phyloP scores from a whole-genome alignment of 2,113 vertebrate genomes.

The Myiopsitta monachus region DNA sequence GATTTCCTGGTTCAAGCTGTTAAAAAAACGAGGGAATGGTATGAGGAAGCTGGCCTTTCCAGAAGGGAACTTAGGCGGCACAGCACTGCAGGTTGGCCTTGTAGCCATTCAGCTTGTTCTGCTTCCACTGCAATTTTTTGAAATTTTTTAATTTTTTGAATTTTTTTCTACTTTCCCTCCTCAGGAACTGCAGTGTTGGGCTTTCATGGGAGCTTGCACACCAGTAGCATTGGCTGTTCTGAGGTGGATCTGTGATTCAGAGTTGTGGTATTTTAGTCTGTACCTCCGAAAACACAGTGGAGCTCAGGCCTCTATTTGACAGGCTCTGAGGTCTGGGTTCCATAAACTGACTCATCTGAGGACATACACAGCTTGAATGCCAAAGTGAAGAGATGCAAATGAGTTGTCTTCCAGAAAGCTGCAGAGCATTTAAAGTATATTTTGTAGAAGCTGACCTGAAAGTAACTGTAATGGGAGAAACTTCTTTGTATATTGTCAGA shows the following conservation, averaged over 20 bases:
- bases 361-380: background rate
- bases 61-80: background rate
- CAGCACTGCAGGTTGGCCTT: background rate
- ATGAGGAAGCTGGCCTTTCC: background rate
- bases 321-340: background rate
- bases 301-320: background rate
- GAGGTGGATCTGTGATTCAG: background rate
- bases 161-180: background rate
- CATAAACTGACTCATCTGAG: background rate
- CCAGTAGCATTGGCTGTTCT: background rate
- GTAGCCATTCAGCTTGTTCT: background rate
- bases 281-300: background rate
- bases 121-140: background rate
- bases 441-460: background rate
- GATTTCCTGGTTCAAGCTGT: background rate
- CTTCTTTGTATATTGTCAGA: background rate
- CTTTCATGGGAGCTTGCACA: background rate
- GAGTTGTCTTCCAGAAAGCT: background rate
- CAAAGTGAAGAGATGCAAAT: background rate
- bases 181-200: background rate
- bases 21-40: background rate
- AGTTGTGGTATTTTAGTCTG: background rate
- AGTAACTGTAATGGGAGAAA: background rate
- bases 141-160: background rate
- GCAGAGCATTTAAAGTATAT: background rate